Evolutionary conservation across 2,113 vertebrate genomes (phyloP).

Genomic region (Phalacrocorax brasilianus): DNA sequence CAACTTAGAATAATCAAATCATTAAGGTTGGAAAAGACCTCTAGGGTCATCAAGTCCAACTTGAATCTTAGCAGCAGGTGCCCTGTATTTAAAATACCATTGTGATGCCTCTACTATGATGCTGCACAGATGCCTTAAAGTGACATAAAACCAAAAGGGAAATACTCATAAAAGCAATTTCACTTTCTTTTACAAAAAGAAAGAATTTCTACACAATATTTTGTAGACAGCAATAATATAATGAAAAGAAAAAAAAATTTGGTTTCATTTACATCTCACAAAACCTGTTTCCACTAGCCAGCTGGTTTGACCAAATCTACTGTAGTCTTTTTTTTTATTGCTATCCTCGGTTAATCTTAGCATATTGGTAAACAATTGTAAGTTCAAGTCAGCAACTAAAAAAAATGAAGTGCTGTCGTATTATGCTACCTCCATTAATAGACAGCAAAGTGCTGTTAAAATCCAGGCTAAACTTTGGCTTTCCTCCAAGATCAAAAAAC

Average conservation of each 20-base stretch:
- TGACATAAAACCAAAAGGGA: not conserved
- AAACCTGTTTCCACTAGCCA: not conserved
- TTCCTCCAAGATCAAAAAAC: not conserved
- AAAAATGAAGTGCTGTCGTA: not conserved
- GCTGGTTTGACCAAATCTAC: not conserved
- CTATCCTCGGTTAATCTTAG: not conserved
- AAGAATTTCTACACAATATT: not conserved
- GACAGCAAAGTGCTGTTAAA: not conserved
- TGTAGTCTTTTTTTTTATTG: not conserved
- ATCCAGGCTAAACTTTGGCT: not conserved
- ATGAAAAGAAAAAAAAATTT: not conserved
- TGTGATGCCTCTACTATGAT: not conserved
- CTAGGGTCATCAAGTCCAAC: too few species aligned
- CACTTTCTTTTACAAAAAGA: not conserved
- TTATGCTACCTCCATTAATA: not conserved
- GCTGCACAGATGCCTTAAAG: not conserved
- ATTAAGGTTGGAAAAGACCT: too few species aligned
- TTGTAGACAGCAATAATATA: not conserved
- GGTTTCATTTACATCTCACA: not conserved
- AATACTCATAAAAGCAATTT: not conserved
- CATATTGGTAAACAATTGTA: not conserved
- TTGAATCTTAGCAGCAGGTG: not conserved
- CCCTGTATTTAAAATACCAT: not conserved
- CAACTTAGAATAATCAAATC: not conserved
- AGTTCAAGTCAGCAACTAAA: not conserved